These are phyloP conservation scores for Eristalis intricaria DNA, from an alignment of 2,888 invertebrate genomes.

Conservation along the genomic window DNA sequence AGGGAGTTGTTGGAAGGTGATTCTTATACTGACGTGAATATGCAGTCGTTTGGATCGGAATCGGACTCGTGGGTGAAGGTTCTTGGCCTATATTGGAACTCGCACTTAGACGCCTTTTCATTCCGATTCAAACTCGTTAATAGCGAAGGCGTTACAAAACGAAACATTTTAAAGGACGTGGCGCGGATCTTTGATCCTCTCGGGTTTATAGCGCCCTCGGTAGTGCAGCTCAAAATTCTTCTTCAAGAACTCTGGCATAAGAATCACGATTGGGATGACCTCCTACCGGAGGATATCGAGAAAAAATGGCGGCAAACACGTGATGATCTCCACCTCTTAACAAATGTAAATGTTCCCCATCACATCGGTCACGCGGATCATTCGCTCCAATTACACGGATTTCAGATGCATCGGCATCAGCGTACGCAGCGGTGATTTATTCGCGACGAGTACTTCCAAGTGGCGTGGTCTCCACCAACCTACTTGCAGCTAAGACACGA, in stretches of 20 bases:
- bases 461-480: neutral
- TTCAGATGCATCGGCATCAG: constrained; percentile 3
- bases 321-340: neutral
- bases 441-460: neutral
- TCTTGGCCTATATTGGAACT: neutral
- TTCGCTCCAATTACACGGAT: constrained; percentile 3
- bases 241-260: constrained; percentile 6
- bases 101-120: neutral
- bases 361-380: neutral
- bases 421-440: constrained; percentile 2
- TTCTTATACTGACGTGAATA: neutral
- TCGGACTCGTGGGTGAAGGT: constrained; percentile 3
- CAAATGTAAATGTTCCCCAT: neutral
- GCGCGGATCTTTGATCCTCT: constrained; percentile 26
- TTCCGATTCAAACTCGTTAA: neutral
- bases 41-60: neutral
- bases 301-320: neutral
- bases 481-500: neutral
- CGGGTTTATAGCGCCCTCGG: constrained; percentile 14
- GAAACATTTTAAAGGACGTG: constrained; percentile 6
- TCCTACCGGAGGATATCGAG: too few species aligned
- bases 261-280: neutral
- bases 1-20: neutral
- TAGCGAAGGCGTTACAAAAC: too few species aligned
- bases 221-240: constrained; percentile 2